Conservation (phyloP, 2,888 invertebrate genomes). For the Caenorhabditis zanzibari region DNA sequence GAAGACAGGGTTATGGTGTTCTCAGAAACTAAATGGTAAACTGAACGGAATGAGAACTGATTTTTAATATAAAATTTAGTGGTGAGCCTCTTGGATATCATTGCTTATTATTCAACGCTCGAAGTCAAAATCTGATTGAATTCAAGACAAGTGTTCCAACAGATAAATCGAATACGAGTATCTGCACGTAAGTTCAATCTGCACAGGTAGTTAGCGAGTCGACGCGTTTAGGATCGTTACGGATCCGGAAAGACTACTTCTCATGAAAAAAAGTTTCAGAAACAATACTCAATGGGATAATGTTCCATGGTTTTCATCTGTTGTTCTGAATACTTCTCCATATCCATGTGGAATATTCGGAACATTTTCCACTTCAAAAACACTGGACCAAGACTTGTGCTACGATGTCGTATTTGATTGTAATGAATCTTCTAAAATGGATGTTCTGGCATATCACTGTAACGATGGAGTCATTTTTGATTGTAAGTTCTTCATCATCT, state of each 20-base stretch:
- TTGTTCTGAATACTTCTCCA: slow-evolving; percentile 63
- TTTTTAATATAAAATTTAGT: too few relatives aligned
- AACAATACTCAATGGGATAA: slow-evolving; percentile 63
- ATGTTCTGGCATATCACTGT: slow-evolving; percentile 74
- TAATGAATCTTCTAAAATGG: slow-evolving; percentile 62
- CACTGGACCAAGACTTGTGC: slow-evolving; percentile 68
- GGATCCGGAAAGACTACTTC: too few relatives aligned
- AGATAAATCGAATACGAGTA: slow-evolving; percentile 61
- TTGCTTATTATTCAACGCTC: slow-evolving; percentile 76
- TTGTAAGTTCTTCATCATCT: slow-evolving; percentile 66
- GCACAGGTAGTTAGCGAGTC: too few relatives aligned
- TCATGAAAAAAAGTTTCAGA: slow-evolving; percentile 13
- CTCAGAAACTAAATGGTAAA: slow-evolving; percentile 76
- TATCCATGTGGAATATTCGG: slow-evolving; percentile 71
- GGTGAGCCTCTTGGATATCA: slow-evolving; percentile 79
- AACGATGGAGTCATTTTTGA: slow-evolving; percentile 74
- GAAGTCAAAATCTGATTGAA: slow-evolving; percentile 78
- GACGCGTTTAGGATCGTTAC: too few relatives aligned
- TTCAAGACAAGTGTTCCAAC: slow-evolving; percentile 75
- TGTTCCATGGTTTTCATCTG: slow-evolving; percentile 68
- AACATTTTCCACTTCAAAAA: slow-evolving; percentile 70
- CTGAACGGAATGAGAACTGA: not conserved
- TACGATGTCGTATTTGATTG: slow-evolving; percentile 76
- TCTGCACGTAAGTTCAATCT: slow-evolving; percentile 65
- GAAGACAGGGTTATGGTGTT: slow-evolving; percentile 75